Percentiles rank a stretch among this genome's conserved stretches.
Conservation (phyloP, 2,113 vertebrate genomes). For the Reinhardtius hippoglossoides region DNA sequence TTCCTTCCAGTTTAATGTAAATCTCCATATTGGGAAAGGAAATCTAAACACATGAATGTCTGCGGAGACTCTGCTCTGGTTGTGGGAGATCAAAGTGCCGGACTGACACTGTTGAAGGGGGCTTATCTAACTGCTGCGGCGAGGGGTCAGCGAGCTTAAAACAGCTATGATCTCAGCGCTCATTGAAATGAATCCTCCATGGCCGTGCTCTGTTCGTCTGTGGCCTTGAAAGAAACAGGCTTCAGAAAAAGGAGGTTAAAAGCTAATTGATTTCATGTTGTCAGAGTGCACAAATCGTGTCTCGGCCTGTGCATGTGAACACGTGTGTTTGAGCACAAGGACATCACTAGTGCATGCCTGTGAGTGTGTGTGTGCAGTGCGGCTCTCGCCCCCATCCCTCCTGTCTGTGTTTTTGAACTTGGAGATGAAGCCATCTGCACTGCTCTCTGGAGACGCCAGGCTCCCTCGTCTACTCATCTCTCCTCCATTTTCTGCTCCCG, state of each 20-base stretch:
- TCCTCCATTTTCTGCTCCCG: slow-evolving; percentile 72
- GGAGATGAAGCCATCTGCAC: slow-evolving; percentile 80
- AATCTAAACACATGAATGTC: slow-evolving; percentile 11
- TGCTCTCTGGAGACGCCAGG: slow-evolving; percentile 70
- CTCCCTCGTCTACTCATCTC: slow-evolving; percentile 65
- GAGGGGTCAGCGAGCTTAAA: slow-evolving; percentile 37
- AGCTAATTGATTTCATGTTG: slow-evolving; percentile 71
- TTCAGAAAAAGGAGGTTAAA: slow-evolving; percentile 63
- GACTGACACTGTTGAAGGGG: slow-evolving; percentile 17
- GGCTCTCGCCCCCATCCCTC: slow-evolving; percentile 59
- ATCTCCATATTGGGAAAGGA: slow-evolving; percentile 43
- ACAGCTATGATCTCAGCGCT: slow-evolving; percentile 53
- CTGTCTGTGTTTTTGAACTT: slow-evolving; percentile 77
- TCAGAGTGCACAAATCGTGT: slow-evolving; percentile 34
- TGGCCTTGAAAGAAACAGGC: slow-evolving; percentile 41
- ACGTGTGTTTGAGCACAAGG: slow-evolving; percentile 36
- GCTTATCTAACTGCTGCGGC: slow-evolving; percentile 43
- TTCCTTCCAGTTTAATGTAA: slow-evolving; percentile 30
- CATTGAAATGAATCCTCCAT: slow-evolving; percentile 41
- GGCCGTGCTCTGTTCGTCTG: slow-evolving; percentile 2
- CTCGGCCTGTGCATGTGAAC: slow-evolving; percentile 3
- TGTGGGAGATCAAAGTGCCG: slow-evolving; percentile 38
- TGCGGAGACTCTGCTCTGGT: slow-evolving; percentile 6
- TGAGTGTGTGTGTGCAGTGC: slow-evolving; percentile 4
- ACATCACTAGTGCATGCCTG: slow-evolving; percentile 21